Conservation (phyloP, 2,113 vertebrate genomes). For the Probosciger aterrimus region DNA sequence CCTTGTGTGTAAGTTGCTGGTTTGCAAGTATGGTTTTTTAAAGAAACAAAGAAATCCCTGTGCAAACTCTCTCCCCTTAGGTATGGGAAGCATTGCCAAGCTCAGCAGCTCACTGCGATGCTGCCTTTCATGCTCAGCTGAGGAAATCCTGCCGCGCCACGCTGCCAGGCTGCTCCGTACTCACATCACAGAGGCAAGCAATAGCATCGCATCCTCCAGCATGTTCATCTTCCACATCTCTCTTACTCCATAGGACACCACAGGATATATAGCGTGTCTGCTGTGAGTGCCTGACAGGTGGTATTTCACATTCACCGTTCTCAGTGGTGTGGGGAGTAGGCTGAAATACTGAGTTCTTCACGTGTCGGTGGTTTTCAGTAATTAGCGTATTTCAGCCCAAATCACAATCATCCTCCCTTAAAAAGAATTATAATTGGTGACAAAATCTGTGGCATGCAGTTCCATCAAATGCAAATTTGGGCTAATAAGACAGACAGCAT, state of each 20-base stretch:
- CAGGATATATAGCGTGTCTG: background rate
- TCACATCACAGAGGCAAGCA: background rate
- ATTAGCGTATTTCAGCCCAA: conserved; percentile 49
- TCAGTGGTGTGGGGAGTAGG: background rate
- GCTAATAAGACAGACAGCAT: background rate
- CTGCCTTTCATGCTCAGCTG: background rate
- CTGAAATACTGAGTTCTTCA: conserved; percentile 40
- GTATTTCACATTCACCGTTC: background rate
- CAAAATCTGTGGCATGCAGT: conserved; percentile 38
- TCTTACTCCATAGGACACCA: background rate
- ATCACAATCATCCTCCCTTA: conserved; percentile 41
- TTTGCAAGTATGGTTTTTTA: background rate
- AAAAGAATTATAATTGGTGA: conserved; percentile 53
- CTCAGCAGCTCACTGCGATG: background rate
- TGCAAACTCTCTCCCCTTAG: background rate
- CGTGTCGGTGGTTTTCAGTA: conserved; percentile 23
- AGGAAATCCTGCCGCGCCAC: background rate
- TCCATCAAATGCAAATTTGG: conserved; percentile 55
- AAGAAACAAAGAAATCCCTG: background rate
- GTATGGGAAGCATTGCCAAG: background rate
- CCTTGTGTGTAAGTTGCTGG: background rate
- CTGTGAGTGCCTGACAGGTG: background rate
- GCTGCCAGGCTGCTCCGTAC: background rate
- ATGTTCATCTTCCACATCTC: background rate
- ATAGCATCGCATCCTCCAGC: background rate